Evolutionary conservation across 2,797 vertebrate genomes (phyloP).

Genomic region (Ficedula albicollis): DNA sequence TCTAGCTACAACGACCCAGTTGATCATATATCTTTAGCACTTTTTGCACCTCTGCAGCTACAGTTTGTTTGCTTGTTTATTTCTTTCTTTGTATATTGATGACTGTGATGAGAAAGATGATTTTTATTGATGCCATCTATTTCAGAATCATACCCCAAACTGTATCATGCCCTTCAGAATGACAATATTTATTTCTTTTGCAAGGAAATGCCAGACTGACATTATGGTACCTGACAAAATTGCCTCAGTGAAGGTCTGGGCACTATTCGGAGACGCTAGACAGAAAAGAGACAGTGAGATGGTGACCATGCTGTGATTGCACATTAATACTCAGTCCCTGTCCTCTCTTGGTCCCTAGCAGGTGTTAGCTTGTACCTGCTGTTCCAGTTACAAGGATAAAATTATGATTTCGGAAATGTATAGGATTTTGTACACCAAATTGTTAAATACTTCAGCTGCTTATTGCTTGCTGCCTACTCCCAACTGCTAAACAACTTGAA

Average conservation of each 20-base stretch:
- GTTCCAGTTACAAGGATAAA: not conserved
- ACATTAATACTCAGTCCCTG: not conserved
- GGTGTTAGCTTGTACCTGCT: not conserved
- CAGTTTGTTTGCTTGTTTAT: not conserved
- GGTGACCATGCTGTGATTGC: not conserved
- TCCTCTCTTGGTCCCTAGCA: not conserved
- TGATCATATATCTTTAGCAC: not conserved
- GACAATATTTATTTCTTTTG: not conserved
- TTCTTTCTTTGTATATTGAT: not conserved
- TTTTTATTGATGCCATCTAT: not conserved
- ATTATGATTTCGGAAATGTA: not conserved
- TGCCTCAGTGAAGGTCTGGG: not conserved
- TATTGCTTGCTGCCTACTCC: not conserved
- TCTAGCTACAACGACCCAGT: fast-evolving
- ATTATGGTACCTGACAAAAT: not conserved
- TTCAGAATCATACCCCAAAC: not conserved
- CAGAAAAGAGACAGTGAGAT: not conserved
- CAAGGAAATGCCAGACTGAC: not conserved
- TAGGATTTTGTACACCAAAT: not conserved
- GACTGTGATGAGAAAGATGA: not conserved
- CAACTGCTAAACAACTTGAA: not conserved
- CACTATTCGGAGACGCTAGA: not conserved
- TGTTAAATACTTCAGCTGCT: not conserved
- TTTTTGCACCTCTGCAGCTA: not conserved
- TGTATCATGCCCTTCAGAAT: not conserved